These are phyloP conservation scores for Ibycter americanus DNA, from an alignment of 2,797 vertebrate species.

Conservation along the genomic window DNA sequence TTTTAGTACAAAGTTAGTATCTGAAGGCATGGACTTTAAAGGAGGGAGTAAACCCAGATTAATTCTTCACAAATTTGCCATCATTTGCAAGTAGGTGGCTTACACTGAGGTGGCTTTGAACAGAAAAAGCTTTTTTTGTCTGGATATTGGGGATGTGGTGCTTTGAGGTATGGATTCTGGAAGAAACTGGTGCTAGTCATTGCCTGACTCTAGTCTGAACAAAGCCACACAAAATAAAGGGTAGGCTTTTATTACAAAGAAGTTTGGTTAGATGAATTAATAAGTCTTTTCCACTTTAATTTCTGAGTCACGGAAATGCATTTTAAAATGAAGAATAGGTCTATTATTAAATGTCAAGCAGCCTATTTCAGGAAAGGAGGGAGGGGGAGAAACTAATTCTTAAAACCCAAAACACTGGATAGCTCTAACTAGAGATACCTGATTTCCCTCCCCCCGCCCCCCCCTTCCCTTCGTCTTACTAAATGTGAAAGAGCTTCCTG, in stretches of 20 bases:
- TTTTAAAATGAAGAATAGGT: conserved; percentile 16
- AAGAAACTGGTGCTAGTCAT: not conserved
- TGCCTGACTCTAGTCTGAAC: not conserved
- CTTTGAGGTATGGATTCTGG: not conserved
- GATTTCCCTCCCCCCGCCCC: not conserved
- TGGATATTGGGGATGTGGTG: not conserved
- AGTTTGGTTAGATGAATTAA: not conserved
- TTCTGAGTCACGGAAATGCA: not conserved
- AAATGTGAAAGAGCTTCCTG: not conserved
- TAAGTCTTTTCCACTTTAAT: conserved; percentile 3
- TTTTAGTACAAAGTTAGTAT: not conserved
- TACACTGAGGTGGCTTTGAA: not conserved
- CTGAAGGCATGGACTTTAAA: not conserved
- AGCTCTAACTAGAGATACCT: not conserved
- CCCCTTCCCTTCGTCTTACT: not conserved
- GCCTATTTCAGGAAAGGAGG: not conserved
- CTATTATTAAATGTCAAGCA: conserved; percentile 45
- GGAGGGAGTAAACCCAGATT: not conserved
- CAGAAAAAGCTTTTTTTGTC: not conserved
- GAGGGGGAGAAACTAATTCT: not conserved
- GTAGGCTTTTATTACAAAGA: not conserved
- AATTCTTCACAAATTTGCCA: not conserved
- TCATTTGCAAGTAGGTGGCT: not conserved
- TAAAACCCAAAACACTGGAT: not conserved
- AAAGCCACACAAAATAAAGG: not conserved